These are phyloP conservation scores for Caenorhabditis briggsae DNA, from an alignment of 1,140 invertebrate species.

Conservation along the genomic window DNA sequence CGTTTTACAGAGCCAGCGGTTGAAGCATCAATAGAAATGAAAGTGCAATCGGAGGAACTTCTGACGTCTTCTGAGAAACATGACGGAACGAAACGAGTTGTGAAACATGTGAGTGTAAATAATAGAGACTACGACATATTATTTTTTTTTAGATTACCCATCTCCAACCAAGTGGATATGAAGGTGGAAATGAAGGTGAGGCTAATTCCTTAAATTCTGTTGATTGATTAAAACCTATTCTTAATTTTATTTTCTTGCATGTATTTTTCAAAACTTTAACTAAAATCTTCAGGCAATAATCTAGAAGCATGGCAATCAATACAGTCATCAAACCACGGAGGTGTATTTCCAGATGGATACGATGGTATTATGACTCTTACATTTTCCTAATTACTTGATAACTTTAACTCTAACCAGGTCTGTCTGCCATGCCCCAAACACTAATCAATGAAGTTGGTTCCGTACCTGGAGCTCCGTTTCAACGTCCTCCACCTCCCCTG, in stretches of 20 bases:
- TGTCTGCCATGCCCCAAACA: conserved; percentile 36
- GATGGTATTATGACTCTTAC: conserved; percentile 28
- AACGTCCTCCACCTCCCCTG: conserved; percentile 17
- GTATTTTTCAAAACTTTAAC: not conserved
- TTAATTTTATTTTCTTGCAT: not conserved
- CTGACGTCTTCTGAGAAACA: not conserved
- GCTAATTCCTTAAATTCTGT: not conserved
- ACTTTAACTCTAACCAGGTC: conserved; percentile 20
- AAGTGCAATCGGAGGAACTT: conserved; percentile 23
- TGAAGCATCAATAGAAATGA: conserved; percentile 30
- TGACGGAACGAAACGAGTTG: conserved; percentile 35
- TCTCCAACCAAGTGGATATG: conserved; percentile 39
- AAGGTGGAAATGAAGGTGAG: conserved; percentile 46
- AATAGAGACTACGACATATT: not conserved
- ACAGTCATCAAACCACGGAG: conserved; percentile 38
- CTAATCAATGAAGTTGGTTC: conserved; percentile 22
- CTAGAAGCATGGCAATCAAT: conserved; percentile 50
- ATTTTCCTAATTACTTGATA: not conserved
- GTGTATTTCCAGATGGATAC: conserved; percentile 54
- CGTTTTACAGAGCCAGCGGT: not conserved
- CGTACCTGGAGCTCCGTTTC: not conserved
- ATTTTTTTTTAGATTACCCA: not conserved
- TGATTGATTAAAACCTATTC: not conserved
- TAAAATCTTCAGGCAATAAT: conserved; percentile 38
- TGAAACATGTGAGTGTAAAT: conserved; percentile 36